Conservation (phyloP, 2,113 vertebrate genomes). For the Laterallus jamaicensis region DNA sequence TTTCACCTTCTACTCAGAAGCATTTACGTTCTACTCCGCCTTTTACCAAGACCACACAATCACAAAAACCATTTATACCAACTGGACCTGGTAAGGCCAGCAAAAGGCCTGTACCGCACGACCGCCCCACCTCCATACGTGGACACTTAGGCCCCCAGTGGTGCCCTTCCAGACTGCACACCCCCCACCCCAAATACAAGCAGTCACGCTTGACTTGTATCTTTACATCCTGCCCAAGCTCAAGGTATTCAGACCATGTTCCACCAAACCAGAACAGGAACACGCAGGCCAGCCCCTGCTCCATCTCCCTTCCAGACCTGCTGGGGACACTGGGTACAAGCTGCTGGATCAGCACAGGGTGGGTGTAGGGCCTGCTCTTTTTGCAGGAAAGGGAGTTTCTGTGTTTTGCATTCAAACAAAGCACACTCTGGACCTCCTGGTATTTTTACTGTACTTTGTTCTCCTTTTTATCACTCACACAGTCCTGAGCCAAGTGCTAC, state of each 20-base stretch:
- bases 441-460: neutral
- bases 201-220: too few species aligned
- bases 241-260: neutral
- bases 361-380: too few species aligned
- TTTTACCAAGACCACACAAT: neutral
- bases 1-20: neutral
- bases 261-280: neutral
- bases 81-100: neutral
- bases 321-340: neutral
- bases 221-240: neutral
- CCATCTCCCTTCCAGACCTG: neutral
- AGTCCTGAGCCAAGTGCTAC: neutral
- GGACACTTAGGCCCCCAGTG: neutral
- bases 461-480: neutral
- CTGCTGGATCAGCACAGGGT: accelerated
- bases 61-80: accelerated
- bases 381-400: neutral
- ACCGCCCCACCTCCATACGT: neutral
- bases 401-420: neutral
- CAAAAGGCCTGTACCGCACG: neutral
- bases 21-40: neutral
- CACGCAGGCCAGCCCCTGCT: accelerated
- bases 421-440: neutral
- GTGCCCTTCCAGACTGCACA: neutral
- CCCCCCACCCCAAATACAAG: neutral